phyloP scores from a whole-genome alignment of 92 coral and sea anemone species.

The Zoanthus sociatus region DNA sequence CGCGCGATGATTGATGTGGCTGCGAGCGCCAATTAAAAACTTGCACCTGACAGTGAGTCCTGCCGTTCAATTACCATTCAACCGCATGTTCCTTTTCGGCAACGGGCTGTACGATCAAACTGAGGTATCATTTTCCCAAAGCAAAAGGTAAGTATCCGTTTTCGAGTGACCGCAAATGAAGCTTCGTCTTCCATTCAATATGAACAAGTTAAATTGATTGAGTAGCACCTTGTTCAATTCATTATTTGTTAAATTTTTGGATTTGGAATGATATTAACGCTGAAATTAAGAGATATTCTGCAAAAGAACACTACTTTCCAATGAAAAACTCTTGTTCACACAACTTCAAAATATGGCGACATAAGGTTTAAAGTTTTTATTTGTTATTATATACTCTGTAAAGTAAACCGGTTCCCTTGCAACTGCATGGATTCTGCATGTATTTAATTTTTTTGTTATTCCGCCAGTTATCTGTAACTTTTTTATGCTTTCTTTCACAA shows the following conservation, averaged over 20 bases:
- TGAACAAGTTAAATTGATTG: neutral
- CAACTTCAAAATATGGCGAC: neutral
- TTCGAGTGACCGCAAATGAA: slow-evolving; percentile 8
- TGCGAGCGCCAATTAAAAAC: neutral
- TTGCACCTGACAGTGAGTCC: neutral
- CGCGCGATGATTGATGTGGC: neutral
- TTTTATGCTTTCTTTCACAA: neutral
- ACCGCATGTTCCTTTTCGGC: neutral
- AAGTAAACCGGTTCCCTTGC: neutral
- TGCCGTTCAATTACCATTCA: neutral
- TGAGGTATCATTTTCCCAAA: slow-evolving; percentile 12
- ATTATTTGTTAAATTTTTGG: neutral
- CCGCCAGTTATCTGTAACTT: neutral
- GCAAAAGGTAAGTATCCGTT: neutral
- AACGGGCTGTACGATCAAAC: neutral
- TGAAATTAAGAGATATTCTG: neutral
- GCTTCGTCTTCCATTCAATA: neutral
- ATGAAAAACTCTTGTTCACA: neutral
- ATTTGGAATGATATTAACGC: neutral
- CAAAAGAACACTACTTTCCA: neutral
- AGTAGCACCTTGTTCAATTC: neutral
- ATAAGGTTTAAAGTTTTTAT: neutral
- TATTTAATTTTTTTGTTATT: neutral
- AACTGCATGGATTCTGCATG: neutral
- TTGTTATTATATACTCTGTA: neutral